Evolutionary conservation across 2,888 invertebrate species (phyloP).

Genomic region (Lysandra bellargus): DNA sequence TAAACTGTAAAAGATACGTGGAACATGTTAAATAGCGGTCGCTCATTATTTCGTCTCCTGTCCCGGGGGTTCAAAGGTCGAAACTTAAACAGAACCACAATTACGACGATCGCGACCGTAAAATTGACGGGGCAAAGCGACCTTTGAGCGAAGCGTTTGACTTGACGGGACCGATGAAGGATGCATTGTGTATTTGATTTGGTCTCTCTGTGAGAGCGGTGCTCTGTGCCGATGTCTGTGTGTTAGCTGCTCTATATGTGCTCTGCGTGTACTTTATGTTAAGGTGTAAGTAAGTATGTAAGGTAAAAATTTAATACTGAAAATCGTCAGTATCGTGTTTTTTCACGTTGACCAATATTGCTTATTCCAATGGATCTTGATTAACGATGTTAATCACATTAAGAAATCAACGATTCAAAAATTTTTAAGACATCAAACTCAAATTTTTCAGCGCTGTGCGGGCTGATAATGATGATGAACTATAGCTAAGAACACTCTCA

Average conservation of each 20-base stretch:
- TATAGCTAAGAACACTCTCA: too few relatives aligned
- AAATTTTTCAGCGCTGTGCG: too few relatives aligned
- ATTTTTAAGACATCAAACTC: too few relatives aligned
- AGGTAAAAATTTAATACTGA: too few relatives aligned
- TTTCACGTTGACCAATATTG: background rate
- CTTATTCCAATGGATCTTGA: too few relatives aligned
- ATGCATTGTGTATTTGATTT: slow-evolving; percentile 11
- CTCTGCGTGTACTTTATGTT: background rate
- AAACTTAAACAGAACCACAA: slow-evolving; percentile 28
- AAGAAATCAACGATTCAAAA: too few relatives aligned
- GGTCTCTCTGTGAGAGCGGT: background rate
- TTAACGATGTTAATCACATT: too few relatives aligned
- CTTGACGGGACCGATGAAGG: slow-evolving; percentile 1
- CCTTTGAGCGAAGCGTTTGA: slow-evolving; percentile 18
- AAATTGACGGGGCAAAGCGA: slow-evolving; percentile 17
- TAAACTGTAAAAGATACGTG: background rate
- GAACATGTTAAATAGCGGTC: background rate
- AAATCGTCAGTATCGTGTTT: background rate
- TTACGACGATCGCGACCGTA: slow-evolving; percentile 24
- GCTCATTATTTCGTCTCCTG: background rate
- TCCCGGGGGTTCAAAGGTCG: slow-evolving; percentile 5
- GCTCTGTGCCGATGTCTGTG: background rate
- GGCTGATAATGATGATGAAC: too few relatives aligned
- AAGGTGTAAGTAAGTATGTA: background rate
- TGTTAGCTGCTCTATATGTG: background rate